Percentiles rank a stretch among this genome's conserved stretches.
Evolutionary conservation across 2,113 vertebrate genomes (phyloP).

Genomic region (Piaya cayana): DNA sequence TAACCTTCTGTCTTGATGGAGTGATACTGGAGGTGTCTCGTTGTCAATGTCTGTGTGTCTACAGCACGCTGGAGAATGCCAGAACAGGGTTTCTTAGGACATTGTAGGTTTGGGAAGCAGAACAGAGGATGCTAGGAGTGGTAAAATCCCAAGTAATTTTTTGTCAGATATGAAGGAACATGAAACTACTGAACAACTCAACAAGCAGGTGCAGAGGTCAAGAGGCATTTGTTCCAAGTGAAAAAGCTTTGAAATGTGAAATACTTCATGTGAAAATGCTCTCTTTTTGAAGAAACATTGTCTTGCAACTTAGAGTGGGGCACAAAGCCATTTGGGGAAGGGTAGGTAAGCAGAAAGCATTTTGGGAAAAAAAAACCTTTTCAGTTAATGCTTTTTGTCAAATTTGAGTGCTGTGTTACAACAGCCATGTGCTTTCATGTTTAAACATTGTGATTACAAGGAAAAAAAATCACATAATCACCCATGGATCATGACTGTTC

Average conservation of each 20-base stretch:
- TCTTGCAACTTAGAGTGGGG: not conserved
- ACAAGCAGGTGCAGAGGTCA: not conserved
- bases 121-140: not conserved
- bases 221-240: not conserved
- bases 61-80: not conserved
- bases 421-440: not conserved
- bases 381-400: not conserved
- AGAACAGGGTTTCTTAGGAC: not conserved
- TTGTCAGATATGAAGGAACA: not conserved
- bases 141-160: not conserved
- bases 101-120: not conserved
- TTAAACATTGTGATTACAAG: not conserved
- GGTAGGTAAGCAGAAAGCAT: not conserved
- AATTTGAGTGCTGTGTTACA: not conserved
- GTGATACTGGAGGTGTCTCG: not conserved
- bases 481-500: not conserved
- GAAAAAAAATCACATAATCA: not conserved
- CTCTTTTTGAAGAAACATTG: not conserved
- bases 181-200: not conserved
- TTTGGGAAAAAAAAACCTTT: not conserved
- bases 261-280: not conserved
- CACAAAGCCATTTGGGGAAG: not conserved
- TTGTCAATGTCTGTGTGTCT: not conserved
- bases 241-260: not conserved
- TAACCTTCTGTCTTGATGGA: not conserved